phyloP scores from a whole-genome alignment of 1,140 invertebrate species.

The Lutraria rhynchaena region DNA sequence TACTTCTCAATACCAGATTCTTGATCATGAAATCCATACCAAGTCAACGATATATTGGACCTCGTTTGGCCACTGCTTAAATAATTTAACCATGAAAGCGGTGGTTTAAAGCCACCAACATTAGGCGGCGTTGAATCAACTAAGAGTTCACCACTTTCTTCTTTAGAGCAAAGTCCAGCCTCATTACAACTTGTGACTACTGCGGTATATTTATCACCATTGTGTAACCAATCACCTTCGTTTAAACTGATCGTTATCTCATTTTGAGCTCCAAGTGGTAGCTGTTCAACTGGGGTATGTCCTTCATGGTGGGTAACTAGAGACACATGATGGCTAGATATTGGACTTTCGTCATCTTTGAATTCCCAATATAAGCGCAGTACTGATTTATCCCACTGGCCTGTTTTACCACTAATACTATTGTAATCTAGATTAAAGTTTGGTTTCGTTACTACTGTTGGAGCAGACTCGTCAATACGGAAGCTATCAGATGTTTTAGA shows the following conservation, averaged over 20 bases:
- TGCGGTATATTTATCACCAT: constrained; percentile 42
- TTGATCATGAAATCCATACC: constrained; percentile 27
- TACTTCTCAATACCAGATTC: constrained; percentile 34
- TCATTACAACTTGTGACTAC: constrained; percentile 41
- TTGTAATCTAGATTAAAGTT: constrained; percentile 11
- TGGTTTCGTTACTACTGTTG: background rate
- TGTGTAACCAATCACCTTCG: background rate
- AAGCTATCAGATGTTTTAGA: constrained; percentile 44
- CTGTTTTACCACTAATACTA: background rate
- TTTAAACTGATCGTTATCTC: constrained; percentile 26
- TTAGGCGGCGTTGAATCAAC: constrained; percentile 54
- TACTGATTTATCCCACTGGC: constrained; percentile 50
- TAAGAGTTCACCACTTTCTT: constrained; percentile 6
- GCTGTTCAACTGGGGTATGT: background rate
- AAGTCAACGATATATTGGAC: constrained; percentile 16
- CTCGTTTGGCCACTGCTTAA: background rate
- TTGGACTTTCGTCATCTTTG: constrained; percentile 11
- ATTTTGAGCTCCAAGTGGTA: background rate
- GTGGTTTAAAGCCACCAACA: constrained; percentile 32
- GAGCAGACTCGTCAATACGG: constrained; percentile 36
- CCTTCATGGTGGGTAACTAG: constrained; percentile 21
- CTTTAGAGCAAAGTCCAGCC: constrained; percentile 44
- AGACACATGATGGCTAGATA: background rate
- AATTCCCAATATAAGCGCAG: constrained; percentile 24
- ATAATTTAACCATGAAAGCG: background rate